A percentile compares a stretch with the other conserved stretches of the same genome.
phyloP scores from a whole-genome alignment of 1,140 invertebrate species.

The Chymomyza costata region DNA sequence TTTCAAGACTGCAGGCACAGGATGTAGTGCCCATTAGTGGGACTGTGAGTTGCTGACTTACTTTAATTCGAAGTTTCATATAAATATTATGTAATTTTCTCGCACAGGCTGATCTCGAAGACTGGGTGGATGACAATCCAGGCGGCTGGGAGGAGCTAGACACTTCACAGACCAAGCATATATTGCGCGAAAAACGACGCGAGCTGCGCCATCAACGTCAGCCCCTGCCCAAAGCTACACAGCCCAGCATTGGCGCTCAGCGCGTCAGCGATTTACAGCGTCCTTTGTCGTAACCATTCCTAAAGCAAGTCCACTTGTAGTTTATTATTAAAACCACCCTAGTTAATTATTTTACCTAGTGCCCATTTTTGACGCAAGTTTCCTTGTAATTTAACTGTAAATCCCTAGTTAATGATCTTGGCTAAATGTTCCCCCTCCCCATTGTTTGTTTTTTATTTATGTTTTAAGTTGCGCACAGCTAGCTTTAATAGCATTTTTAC shows the following conservation, averaged over 20 bases:
- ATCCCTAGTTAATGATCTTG: constrained; percentile 21
- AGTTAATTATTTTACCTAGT: no score
- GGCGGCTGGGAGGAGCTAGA: constrained; percentile 74
- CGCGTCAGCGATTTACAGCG: constrained; percentile 49
- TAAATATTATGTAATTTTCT: neutral
- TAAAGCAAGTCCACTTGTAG: neutral
- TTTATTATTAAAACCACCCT: constrained; percentile 12
- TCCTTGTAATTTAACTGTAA: neutral
- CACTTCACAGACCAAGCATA: constrained; percentile 68
- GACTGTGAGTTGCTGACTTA: constrained; percentile 45
- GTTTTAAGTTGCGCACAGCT: no score
- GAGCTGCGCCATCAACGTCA: constrained; percentile 68
- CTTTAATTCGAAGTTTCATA: neutral
- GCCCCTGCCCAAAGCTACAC: constrained; percentile 14
- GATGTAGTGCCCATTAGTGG: constrained; percentile 62
- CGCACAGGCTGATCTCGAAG: constrained; percentile 67
- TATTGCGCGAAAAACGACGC: constrained; percentile 69
- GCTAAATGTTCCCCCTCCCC: constrained; percentile 17
- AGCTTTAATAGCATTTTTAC: no score
- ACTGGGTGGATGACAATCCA: constrained; percentile 68
- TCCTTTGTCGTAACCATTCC: neutral
- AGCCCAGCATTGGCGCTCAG: constrained; percentile 51
- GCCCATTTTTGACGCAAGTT: constrained; percentile 5
- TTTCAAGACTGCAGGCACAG: constrained; percentile 68
- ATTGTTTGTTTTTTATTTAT: no score